These are phyloP conservation scores for Oscheius sp. DNA, from an alignment of 1,140 invertebrate species.

Conservation along the genomic window DNA sequence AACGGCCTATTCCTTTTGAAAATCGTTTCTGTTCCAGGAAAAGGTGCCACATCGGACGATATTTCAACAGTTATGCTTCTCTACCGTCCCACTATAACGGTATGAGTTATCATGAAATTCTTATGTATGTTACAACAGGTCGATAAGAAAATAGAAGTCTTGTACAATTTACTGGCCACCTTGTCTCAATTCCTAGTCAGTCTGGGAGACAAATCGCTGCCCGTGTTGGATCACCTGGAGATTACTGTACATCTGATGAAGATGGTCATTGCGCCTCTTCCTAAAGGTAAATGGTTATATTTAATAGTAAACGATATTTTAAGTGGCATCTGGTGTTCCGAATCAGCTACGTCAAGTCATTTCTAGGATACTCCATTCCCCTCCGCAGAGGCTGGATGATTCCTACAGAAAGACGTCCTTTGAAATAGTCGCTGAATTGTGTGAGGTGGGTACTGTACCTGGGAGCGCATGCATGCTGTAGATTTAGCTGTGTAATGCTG, in stretches of 20 bases:
- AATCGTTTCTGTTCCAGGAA: too few species aligned
- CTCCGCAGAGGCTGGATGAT: not conserved
- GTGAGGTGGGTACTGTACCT: not conserved
- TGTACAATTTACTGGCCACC: too few species aligned
- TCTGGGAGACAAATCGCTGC: not conserved
- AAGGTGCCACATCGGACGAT: too few species aligned
- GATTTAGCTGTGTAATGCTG: not conserved
- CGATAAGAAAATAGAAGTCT: too few species aligned
- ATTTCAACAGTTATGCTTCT: too few species aligned
- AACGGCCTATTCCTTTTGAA: too few species aligned
- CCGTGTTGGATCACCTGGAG: not conserved
- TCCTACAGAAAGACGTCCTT: not conserved
- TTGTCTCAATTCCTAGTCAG: too few species aligned
- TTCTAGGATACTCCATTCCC: not conserved
- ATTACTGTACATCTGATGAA: not conserved
- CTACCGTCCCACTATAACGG: too few species aligned
- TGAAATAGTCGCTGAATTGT: not conserved
- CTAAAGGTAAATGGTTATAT: not conserved
- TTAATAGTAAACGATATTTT: not conserved
- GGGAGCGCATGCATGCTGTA: too few species aligned
- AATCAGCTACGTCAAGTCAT: not conserved
- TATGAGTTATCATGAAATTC: too few species aligned
- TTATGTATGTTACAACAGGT: too few species aligned
- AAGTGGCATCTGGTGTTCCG: not conserved
- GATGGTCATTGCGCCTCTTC: not conserved